Base-by-base conservation (phyloP, 2,797 vertebrate genomes). In the Luscinia luscinia region DNA sequence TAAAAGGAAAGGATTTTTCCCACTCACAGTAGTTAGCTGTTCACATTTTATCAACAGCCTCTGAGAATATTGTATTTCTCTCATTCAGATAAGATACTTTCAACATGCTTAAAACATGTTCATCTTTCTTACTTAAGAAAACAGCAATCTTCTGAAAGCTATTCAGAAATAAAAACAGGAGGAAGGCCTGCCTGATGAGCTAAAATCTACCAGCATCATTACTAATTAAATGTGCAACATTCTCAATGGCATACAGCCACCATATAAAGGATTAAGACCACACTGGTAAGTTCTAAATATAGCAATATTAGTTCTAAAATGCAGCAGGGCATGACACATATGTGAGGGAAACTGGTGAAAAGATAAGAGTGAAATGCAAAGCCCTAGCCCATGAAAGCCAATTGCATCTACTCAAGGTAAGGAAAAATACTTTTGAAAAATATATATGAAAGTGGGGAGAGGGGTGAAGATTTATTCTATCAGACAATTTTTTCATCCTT, bases 371-470 rank as follows among this genome's bases (percentile, higher is more conserved):
- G 55, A 77, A 83, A 67, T 55, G 26, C 16, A 57, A 83, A 87
- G n/a, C 36, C 45, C 32, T 52, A 76, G 2, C 2, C 6, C 16
- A 24, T 10, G 52, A 67, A 85, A 80, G 63, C 52, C 40, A 75
- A 15, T 4, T 36, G 3, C 6, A 72, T 30, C 30, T 84, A 11
- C 30, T 68, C 43, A 77, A 85, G 9, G 36, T 36, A 12, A 21
- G 1, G 2, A 49, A 79, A 84, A 84, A 51, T 2, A 14, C 6
- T 89, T 84, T 45, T 45, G 5, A 38, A 57, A 87, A 73, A 34
- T 26, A 45, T 27, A 16, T 3, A 41, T 41, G 3, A 83, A 69
- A 48, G 3, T 12, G 1, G 2, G 0, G 3, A 0, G 1, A 0
- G 0, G 6, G 16, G 27, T 11, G 24, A 27, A 46, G 2, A 55